Base-by-base conservation (phyloP, 2,888 invertebrate species). In the Mylabris sibirica region DNA sequence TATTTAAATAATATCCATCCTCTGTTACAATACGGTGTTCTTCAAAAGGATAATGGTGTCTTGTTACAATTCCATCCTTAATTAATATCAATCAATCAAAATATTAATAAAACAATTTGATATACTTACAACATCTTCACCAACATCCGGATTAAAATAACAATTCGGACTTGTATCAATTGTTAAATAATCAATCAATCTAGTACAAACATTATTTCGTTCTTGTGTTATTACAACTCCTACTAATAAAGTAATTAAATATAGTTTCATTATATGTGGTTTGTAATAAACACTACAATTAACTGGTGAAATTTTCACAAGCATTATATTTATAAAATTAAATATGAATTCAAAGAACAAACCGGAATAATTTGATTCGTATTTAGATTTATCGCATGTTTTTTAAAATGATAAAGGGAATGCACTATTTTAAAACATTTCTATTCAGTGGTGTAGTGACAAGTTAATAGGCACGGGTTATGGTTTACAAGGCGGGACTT, bases 121-220 rank as follows among this genome's bases (percentile, higher is more conserved):
- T 57, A 8, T n/a, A 34, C 62, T 62, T 62, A 62, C 62, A 24
- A 34, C 9, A 41, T 22, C 38, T 24, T n/a, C 22, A 14, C 62
- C 62, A 26, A 62, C 35, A 35, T 62, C 62, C 2, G 62, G 62
- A 26, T 62, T 62, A 44, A 11, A 62, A 41, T 44, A 41, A 62
- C 62, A 62, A 62, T 62, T 62, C 9, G 8, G n/a, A 12, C 62
- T 62, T 26, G 2, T 3, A 26, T 62, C 24, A 26, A 26, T 41
- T 24, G 22, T 14, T n/a, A 62, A 41, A 35, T 62, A 62, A 17
- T 62, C 62, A 20, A 62, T n/a, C 38, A 38, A n/a, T 8, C 3
- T 20, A 6, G 62, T 62, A 62, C 62, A 62, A 5, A 62, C 62
- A 44, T 62, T 62, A 35, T 1, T 22, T 12, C 8, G n/a, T 8